Conservation (phyloP, 2,113 vertebrate genomes). For the Epinephelus lanceolatus region DNA sequence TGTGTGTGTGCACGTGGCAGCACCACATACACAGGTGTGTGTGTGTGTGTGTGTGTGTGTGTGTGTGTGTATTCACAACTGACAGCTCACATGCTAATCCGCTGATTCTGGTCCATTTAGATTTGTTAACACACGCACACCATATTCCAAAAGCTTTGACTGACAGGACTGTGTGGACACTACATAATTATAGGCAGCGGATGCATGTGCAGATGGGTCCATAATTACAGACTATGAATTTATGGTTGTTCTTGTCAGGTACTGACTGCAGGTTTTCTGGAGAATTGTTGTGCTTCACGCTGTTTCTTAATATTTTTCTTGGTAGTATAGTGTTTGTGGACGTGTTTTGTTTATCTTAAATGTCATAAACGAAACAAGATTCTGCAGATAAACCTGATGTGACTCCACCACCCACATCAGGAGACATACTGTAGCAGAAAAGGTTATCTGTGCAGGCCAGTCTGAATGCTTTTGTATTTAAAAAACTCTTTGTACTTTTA, state of each 20-base stretch:
- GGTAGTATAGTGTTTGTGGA: not conserved
- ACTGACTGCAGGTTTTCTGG: not conserved
- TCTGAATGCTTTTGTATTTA: not conserved
- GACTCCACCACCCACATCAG: not conserved
- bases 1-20: not conserved
- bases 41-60: not conserved
- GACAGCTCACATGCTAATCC: slow-evolving; percentile 48
- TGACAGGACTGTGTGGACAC: slow-evolving; percentile 52
- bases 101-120: slow-evolving; percentile 43
- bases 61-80: slow-evolving; percentile 13
- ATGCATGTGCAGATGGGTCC: slow-evolving; percentile 8
- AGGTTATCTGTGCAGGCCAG: not conserved
- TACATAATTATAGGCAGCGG: not conserved
- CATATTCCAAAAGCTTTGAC: slow-evolving; percentile 57
- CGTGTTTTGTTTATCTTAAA: not conserved
- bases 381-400: not conserved
- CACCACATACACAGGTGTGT: slow-evolving; percentile 2
- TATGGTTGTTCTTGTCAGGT: not conserved
- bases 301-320: not conserved
- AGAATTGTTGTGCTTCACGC: not conserved
- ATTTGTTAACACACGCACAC: slow-evolving; percentile 34
- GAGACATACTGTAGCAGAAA: not conserved
- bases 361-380: not conserved
- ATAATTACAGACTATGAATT: slow-evolving; percentile 28
- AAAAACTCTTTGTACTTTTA: not conserved